Base-by-base conservation (phyloP, 2,888 invertebrate species). In the Orchesella flavescens region DNA sequence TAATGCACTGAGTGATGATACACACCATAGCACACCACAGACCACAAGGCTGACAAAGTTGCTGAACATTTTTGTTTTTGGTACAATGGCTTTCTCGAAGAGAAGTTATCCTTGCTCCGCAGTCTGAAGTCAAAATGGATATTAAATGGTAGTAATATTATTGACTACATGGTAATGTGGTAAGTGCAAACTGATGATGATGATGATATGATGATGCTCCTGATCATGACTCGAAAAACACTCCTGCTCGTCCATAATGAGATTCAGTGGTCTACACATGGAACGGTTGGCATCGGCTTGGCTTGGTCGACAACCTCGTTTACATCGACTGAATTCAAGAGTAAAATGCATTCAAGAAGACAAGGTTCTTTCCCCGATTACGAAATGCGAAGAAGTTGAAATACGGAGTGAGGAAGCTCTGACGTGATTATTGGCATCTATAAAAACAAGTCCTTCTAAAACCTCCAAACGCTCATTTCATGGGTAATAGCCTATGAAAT, bases 391-490 rank as follows among this genome's bases (percentile, higher is more conserved):
- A 44, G 66, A 44, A 66, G 44, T 9, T 15, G 15, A 7, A 21
- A n/a, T 19, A 15, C 15, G 44, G 66, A 43, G 46, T 34, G 34
- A 34, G 34, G 7, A 34, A 34, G 61, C 21, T 23, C 55, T 69
- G 59, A 78, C 69, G 69, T 17, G 77, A 78, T 78, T 78, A 78
- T 78, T 69, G 53, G 49, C 69, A 78, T 17, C 43, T 71, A 46
- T 71, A 57, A 76, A 63, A 63, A 23, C 74, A 53, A 66, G 77
- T 44, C 69, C 66, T 21, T 53, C 34, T 1, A 71, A 69, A 61
- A 19, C n/a, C 57, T 57, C 53, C n/a, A 53, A 68, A 46, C 53
- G 53, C 66, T 68, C 76, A 76, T 76, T 76, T 76, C 57, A 57
- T 65, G 76, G 55, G 43, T 57, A 76, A 68, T 76, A 75, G 66